These are phyloP conservation scores for Cossypha dichroa DNA, from an alignment of 2,797 vertebrate species.

Conservation along the genomic window DNA sequence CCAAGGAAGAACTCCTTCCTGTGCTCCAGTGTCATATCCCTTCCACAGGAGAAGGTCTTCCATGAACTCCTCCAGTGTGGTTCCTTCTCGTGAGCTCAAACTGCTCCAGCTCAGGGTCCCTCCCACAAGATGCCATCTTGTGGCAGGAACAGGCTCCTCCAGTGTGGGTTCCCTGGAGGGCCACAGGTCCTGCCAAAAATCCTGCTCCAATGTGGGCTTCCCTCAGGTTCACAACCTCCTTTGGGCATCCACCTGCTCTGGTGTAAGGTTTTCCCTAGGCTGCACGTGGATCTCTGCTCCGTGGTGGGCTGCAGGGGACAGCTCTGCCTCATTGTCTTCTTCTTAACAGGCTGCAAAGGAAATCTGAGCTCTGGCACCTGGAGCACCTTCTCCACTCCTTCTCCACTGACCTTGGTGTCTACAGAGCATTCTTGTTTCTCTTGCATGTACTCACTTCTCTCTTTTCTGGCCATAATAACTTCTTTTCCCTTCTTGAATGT, in stretches of 20 bases:
- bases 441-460: background rate
- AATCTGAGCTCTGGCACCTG: background rate
- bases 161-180: background rate
- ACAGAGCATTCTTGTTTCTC: background rate
- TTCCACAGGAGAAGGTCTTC: background rate
- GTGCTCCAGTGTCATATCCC: background rate
- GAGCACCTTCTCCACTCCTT: background rate
- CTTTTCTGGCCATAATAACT: background rate
- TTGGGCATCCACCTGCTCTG: background rate
- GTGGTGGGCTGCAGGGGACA: background rate
- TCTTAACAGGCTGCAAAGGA: background rate
- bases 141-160: background rate
- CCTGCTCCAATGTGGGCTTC: background rate
- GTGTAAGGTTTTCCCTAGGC: background rate
- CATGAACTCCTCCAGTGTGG: background rate
- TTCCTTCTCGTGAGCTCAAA: background rate
- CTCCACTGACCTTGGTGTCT: background rate
- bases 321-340: rapidly evolving
- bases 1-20: background rate
- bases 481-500: background rate
- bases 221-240: background rate
- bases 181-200: background rate
- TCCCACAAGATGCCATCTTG: background rate
- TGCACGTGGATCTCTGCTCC: background rate
- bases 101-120: background rate